These are phyloP conservation scores for Montipora capricornis DNA, from an alignment of 64 coral and sea anemone genomes.

Conservation along the genomic window DNA sequence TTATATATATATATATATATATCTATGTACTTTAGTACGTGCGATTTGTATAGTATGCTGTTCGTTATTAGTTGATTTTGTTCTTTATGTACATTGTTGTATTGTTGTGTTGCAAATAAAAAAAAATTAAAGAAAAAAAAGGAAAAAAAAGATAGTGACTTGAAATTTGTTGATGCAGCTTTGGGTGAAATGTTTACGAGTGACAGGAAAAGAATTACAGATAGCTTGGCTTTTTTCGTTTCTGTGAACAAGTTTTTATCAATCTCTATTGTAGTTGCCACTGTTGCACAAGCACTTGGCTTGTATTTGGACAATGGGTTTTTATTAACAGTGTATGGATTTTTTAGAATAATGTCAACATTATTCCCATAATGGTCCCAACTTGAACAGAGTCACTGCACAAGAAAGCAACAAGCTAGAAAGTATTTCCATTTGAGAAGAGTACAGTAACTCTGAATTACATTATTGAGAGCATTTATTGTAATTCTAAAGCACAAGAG, in stretches of 20 bases:
- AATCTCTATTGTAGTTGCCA: not conserved
- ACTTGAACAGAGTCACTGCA: not conserved
- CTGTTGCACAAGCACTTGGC: not conserved
- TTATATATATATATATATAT: too few relatives aligned
- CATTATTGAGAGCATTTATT: too few relatives aligned
- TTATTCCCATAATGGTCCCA: not conserved
- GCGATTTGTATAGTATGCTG: too few relatives aligned
- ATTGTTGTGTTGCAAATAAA: not conserved
- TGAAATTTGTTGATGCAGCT: not conserved
- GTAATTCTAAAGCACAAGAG: too few relatives aligned
- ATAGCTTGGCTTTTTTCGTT: not conserved
- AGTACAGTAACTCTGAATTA: too few relatives aligned
- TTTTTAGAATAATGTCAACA: not conserved
- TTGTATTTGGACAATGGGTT: not conserved
- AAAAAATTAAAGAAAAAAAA: too few relatives aligned
- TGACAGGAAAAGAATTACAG: not conserved
- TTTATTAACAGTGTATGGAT: not conserved
- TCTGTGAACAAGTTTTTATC: not conserved
- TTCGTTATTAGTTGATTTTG: too few relatives aligned
- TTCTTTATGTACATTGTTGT: not conserved
- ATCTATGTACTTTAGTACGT: too few relatives aligned
- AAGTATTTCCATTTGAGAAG: not conserved
- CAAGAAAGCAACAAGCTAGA: not conserved
- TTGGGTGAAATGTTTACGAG: not conserved
- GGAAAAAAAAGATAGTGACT: not conserved